Conservation (phyloP, 2,113 vertebrate species). For the Anoplopoma fimbria region DNA sequence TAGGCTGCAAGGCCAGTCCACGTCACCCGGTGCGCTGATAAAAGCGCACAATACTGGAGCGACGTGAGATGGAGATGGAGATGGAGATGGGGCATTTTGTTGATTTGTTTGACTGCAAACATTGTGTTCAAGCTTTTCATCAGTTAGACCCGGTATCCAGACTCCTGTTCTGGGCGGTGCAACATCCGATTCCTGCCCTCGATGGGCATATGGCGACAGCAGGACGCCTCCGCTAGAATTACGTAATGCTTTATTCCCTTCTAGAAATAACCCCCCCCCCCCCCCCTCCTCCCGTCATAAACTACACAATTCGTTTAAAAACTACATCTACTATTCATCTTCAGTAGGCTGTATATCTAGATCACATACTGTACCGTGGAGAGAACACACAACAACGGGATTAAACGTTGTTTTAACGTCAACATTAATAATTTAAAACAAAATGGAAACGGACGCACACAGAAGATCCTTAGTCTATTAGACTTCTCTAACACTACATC, state of each 20-base stretch:
- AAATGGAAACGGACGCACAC: slow-evolving; percentile 67
- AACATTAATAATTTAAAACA: slow-evolving; percentile 74
- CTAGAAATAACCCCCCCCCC: slow-evolving; percentile 38
- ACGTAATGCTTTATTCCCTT: slow-evolving; percentile 74
- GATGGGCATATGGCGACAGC: slow-evolving; percentile 62
- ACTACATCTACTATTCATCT: background rate
- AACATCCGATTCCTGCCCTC: slow-evolving; percentile 49
- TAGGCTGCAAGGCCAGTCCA: slow-evolving; percentile 35
- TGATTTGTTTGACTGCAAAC: background rate
- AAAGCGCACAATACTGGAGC: background rate
- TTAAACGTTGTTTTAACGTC: slow-evolving; percentile 18
- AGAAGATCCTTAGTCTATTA: slow-evolving; percentile 15
- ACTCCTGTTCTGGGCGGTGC: background rate
- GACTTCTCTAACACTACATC: slow-evolving; percentile 17
- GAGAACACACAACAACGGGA: background rate
- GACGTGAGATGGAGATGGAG: background rate
- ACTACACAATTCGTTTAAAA: background rate
- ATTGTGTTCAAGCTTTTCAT: background rate
- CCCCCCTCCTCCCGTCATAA: background rate
- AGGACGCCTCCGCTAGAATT: slow-evolving; percentile 64
- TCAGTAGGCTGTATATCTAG: background rate
- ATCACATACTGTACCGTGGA: background rate
- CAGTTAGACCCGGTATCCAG: background rate
- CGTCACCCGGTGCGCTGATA: slow-evolving; percentile 30
- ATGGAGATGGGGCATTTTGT: background rate